Base-by-base conservation (phyloP, 2,113 vertebrate genomes). In the Psammodynastes pulverulentus region DNA sequence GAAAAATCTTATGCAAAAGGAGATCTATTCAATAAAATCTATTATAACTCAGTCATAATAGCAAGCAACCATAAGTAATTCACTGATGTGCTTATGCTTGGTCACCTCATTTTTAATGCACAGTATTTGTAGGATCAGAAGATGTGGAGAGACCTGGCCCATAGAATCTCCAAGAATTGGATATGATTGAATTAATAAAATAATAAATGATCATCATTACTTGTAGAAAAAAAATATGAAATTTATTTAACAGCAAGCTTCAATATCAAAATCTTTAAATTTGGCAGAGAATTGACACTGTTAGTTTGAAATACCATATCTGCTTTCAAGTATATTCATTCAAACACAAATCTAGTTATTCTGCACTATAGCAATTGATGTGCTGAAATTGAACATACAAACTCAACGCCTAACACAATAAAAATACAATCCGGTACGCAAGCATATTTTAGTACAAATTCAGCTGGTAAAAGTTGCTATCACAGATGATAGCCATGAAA, bases 271-370 rank as follows among this genome's bases (percentile, higher is more conserved):
- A 90, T 93, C 34, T 79, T 54, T 56, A 43, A 93, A 85, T 85
- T 39, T 91, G 24, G 72, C 53, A 89, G 17, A 91, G 8, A 89
- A 21, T 26, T 17, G 87, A 53, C 67, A 92, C 58, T 84, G 19
- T 72, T 19, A 86, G 24, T 34, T 90, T 93, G 86, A 49, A 21
- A 58, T 93, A 91, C 84, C 12, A 2, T 9, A 91, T 15, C 19
- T 90, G 92, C 94, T 46, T 54, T 91, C 26, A 94, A 53, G 3
- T 58, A 84, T 58, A 91, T 87, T 56, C 86, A 9, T 43, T 93
- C 13, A 72, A 5, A 89, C 67, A 91, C 58, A 89, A 87, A 4
- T 7, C 90, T 0, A 93, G n/a, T 89, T 92, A 92, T 85, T 92
- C 72, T 72, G 90, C 52, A 87, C 13, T 89, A 1, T 24, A 90